A percentile compares a stretch with the other conserved stretches of the same genome.
Evolutionary conservation across 2,888 invertebrate species (phyloP).

Genomic region (Hartigia nigra): DNA sequence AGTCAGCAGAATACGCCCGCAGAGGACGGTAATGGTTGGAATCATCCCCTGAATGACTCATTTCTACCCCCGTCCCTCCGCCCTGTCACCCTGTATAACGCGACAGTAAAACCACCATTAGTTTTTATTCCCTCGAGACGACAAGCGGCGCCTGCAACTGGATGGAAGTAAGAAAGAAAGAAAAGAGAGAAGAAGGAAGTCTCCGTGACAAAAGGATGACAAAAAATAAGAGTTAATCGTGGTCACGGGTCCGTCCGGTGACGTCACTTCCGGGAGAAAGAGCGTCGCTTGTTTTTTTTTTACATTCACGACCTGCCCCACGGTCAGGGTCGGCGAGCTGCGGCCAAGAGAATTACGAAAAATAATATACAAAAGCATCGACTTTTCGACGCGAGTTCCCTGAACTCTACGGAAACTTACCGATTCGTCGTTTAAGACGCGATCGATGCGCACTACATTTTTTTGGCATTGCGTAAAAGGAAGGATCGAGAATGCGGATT

Average conservation of each 20-base stretch:
- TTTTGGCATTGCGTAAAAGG: neutral
- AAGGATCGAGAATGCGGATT: neutral
- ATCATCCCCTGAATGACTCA: neutral
- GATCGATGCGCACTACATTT: neutral
- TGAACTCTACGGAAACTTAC: neutral
- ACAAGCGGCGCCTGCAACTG: neutral
- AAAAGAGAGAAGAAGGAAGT: neutral
- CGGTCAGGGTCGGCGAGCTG: neutral
- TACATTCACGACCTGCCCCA: neutral
- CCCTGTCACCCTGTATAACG: neutral
- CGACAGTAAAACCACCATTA: neutral
- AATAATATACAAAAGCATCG: neutral
- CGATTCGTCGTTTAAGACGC: neutral
- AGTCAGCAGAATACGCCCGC: neutral
- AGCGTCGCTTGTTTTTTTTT: neutral
- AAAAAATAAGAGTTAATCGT: neutral
- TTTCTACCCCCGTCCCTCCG: neutral
- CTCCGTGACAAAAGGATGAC: neutral
- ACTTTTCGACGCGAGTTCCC: neutral
- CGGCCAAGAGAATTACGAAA: neutral
- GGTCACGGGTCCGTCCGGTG: neutral
- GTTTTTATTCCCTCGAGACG: neutral
- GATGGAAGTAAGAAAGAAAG: constrained; percentile 1
- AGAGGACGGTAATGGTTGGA: neutral
- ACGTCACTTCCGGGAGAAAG: constrained; percentile 3